Base-by-base conservation (phyloP, 2,113 vertebrate species). In the Triplophysa rosa region DNA sequence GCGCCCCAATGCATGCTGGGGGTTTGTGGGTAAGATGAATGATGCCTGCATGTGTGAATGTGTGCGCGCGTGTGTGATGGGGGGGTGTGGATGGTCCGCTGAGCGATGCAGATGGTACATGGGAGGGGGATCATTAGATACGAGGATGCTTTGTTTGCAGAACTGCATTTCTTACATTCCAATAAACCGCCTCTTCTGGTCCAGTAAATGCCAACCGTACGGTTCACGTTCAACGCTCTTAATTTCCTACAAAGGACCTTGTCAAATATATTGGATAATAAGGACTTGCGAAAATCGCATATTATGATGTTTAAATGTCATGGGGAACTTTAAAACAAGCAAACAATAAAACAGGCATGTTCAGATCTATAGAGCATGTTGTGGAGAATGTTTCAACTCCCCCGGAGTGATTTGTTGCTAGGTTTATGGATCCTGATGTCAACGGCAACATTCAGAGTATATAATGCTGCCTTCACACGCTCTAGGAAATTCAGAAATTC, bases 11-110 rank as follows among this genome's bases (percentile, higher is more conserved):
- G 63, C 88, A 86, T 47, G 85, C 87, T 84, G 89, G 87, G 87
- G 86, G 84, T 84, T 89, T 76, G 87, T 75, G 86, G 86, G 79
- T 82, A 84, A 87, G 86, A 90, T 91, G 88, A 89, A 87, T 90
- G 90, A 90, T 86, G 87, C 82, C 87, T 42, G 45, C 24, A 42
- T 71, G 59, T 78, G 78, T 87, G 87, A 84, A 86, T 85, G 82
- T 19, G 83, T 89, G 68, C 85, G 87, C 83, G 87, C 86, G 87
- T 89, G 80, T 76, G 24, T 63, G 78, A 10, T 17, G 10, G 47
- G 64, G 70, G 42, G 64, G 47, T 85, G 71, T 83, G 77, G 81
- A 77, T 62, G 62, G 84, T 77, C 49, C 73, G 77, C 87, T 84
- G 71, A 76, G 78, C 81, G 80, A 87, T 90, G 81, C 83, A 89